A percentile compares a stretch with the other conserved stretches of the same genome.
Evolutionary conservation across 2,797 vertebrate species (phyloP).

Genomic region (Varecia variegata): DNA sequence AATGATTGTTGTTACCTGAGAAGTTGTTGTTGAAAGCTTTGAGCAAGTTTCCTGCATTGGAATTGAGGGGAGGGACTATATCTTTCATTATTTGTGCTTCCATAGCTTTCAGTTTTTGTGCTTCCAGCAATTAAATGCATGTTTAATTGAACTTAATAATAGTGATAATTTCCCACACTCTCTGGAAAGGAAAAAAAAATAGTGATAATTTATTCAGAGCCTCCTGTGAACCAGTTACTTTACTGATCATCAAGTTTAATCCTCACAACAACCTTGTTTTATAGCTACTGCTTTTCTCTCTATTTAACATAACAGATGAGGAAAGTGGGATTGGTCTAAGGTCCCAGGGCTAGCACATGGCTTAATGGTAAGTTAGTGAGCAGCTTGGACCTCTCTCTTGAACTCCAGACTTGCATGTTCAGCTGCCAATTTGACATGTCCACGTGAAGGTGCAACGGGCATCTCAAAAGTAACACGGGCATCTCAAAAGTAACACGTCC

Average conservation of each 20-base stretch:
- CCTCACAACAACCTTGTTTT: background rate
- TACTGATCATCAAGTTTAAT: constrained; percentile 22
- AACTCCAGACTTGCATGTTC: background rate
- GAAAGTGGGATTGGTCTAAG: background rate
- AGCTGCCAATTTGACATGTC: background rate
- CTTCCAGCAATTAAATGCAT: background rate
- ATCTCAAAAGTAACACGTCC: constrained; percentile 1
- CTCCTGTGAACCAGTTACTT: background rate
- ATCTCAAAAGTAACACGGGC: background rate
- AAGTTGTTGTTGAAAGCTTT: background rate
- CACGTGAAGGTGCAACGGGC: background rate
- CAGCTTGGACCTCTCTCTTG: background rate
- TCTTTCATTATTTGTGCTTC: background rate
- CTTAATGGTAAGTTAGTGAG: background rate
- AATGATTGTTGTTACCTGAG: background rate
- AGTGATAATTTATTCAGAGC: constrained; percentile 11
- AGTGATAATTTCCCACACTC: background rate
- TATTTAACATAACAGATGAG: background rate
- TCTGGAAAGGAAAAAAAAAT: background rate
- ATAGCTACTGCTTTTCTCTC: background rate
- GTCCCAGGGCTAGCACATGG: background rate
- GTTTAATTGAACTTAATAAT: constrained; percentile 25
- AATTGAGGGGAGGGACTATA: background rate
- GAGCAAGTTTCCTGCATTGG: background rate
- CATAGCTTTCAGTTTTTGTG: background rate